phyloP scores from a whole-genome alignment of 2,888 invertebrate species.

The Lacanobia oleracea region DNA sequence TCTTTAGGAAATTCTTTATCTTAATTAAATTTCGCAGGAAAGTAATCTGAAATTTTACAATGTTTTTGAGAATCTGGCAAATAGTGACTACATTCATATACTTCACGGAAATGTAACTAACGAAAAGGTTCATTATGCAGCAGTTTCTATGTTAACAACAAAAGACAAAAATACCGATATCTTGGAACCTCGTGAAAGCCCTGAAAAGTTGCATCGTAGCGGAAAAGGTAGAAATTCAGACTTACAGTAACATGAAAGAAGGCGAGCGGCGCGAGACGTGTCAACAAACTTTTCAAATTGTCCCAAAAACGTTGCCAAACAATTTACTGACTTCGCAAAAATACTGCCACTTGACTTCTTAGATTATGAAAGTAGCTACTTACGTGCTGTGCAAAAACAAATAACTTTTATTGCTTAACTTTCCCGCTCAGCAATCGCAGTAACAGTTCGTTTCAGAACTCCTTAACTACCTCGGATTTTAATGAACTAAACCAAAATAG shows the following conservation, averaged over 20 bases:
- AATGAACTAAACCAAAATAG: conserved; percentile 47
- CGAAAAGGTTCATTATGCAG: not conserved
- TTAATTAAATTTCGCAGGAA: conserved; percentile 9
- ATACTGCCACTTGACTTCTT: conserved; percentile 58
- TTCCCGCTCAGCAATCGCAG: conserved; percentile 49
- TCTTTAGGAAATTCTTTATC: not conserved
- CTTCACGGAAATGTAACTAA: not conserved
- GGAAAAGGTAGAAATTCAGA: conserved; percentile 38
- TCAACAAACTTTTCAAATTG: conserved; percentile 61
- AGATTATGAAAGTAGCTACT: conserved; percentile 58
- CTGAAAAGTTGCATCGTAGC: conserved; percentile 20
- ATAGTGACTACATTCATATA: not conserved
- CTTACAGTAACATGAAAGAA: conserved; percentile 44
- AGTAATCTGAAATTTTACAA: not conserved
- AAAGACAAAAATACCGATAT: not conserved
- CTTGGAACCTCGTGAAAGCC: not conserved
- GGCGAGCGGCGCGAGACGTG: conserved; percentile 22
- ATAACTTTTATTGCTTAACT: conserved; percentile 64
- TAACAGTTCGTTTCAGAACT: conserved; percentile 55
- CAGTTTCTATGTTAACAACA: not conserved
- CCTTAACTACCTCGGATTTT: conserved; percentile 47
- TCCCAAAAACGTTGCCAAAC: conserved; percentile 46
- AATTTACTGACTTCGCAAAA: conserved; percentile 53
- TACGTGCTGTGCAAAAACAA: conserved; percentile 59
- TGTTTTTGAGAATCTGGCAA: not conserved